Conservation (phyloP, 2,113 vertebrate species). For the Alligator sinensis region DNA sequence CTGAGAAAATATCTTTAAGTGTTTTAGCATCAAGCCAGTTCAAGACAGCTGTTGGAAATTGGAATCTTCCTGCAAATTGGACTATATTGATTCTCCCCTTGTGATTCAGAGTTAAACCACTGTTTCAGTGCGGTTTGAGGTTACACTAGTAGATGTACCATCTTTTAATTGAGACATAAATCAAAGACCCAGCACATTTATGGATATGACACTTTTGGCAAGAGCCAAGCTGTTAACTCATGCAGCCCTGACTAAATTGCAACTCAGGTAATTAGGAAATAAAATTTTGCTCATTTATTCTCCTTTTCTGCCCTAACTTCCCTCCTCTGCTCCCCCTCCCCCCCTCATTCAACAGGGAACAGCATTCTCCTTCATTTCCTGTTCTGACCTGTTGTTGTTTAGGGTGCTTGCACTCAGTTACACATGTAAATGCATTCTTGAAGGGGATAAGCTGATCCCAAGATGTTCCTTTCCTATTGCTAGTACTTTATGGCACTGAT, state of each 20-base stretch:
- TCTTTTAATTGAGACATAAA: neutral
- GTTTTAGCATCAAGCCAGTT: neutral
- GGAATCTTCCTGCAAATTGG: neutral
- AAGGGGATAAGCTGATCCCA: neutral
- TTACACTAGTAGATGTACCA: neutral
- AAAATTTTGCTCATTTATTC: neutral
- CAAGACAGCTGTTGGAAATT: neutral
- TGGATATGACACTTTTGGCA: neutral
- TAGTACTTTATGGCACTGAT: neutral
- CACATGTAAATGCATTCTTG: neutral
- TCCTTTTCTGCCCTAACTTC: neutral
- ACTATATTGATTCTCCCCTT: neutral
- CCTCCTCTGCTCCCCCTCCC: too few species aligned
- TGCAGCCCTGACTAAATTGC: neutral
- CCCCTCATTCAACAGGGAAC: neutral
- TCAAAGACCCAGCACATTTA: neutral
- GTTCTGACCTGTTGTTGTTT: neutral
- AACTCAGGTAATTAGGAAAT: neutral
- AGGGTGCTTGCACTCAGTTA: neutral
- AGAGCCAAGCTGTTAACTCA: neutral
- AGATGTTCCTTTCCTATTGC: neutral
- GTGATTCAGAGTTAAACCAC: neutral
- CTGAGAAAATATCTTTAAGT: neutral
- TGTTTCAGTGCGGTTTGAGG: neutral
- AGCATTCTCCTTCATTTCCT: neutral